Percentiles rank a stretch among this genome's conserved stretches.
phyloP scores from a whole-genome alignment of 2,797 vertebrate genomes.

The Etheostoma nigrum region DNA sequence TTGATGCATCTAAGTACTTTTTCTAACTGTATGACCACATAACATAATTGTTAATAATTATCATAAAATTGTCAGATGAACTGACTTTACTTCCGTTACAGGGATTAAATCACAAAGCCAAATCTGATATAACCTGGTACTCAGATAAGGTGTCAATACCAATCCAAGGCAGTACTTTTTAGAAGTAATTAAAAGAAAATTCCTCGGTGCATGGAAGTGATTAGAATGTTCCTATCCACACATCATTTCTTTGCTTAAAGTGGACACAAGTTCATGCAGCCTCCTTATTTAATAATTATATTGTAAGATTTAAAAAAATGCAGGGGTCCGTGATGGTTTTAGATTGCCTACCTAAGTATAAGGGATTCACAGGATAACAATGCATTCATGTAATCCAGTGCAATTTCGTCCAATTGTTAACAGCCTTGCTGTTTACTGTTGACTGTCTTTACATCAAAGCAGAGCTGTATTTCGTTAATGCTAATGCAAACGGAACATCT shows the following conservation, averaged over 20 bases:
- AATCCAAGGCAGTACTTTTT: not conserved
- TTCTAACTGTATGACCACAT: conserved; percentile 3
- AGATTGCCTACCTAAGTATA: not conserved
- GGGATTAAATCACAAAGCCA: not conserved
- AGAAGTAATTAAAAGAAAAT: not conserved
- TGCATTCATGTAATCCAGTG: not conserved
- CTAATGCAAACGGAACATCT: not conserved
- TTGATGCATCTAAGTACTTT: not conserved
- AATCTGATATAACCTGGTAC: not conserved
- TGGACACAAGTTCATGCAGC: not conserved
- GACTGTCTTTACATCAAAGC: not conserved
- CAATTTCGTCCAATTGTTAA: not conserved
- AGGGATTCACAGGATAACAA: not conserved
- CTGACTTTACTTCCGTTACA: not conserved
- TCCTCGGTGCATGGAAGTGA: not conserved
- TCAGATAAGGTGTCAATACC: not conserved
- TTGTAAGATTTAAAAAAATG: too few species aligned
- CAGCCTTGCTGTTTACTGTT: conserved; percentile 2
- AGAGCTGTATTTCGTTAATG: not conserved
- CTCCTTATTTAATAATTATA: not conserved
- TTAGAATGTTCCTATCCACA: not conserved
- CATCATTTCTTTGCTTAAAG: not conserved
- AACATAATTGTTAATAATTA: not conserved
- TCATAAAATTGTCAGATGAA: not conserved
- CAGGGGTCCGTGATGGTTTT: not conserved